A percentile compares a stretch with the other conserved stretches of the same genome.
Evolutionary conservation across 2,113 vertebrate species (phyloP).

Genomic region (Setophaga coronata): DNA sequence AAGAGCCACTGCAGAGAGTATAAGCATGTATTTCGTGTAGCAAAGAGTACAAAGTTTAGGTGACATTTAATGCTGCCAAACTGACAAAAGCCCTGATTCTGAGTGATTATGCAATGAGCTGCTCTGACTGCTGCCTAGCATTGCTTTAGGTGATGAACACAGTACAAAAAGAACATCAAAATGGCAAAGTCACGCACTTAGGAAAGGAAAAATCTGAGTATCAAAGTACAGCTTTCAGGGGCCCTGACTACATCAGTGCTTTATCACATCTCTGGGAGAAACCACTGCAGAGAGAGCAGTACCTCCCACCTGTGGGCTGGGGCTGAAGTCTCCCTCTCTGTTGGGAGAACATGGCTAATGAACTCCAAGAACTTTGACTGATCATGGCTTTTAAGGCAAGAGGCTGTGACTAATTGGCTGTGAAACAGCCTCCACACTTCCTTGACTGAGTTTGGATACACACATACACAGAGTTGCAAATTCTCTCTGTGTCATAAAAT

Average conservation of each 20-base stretch:
- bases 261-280: neutral
- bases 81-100: neutral
- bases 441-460: neutral
- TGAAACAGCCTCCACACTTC: neutral
- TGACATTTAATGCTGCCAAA: neutral
- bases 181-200: neutral
- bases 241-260: neutral
- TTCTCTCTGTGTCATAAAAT: neutral
- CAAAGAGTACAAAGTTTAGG: neutral
- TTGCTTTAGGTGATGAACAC: neutral
- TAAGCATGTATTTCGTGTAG: neutral
- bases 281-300: neutral
- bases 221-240: neutral
- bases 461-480: rapidly evolving
- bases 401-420: neutral
- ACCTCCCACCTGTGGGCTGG: rapidly evolving
- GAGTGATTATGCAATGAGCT: neutral
- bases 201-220: neutral
- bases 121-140: neutral
- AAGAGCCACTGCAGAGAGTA: neutral
- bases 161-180: neutral
- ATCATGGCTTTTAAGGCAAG: neutral
- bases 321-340: neutral
- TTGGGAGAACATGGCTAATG: neutral
- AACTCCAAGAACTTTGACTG: neutral